Evolutionary conservation across 1,140 invertebrate species (phyloP).

Genomic region (Caenorhabditis inopinata): DNA sequence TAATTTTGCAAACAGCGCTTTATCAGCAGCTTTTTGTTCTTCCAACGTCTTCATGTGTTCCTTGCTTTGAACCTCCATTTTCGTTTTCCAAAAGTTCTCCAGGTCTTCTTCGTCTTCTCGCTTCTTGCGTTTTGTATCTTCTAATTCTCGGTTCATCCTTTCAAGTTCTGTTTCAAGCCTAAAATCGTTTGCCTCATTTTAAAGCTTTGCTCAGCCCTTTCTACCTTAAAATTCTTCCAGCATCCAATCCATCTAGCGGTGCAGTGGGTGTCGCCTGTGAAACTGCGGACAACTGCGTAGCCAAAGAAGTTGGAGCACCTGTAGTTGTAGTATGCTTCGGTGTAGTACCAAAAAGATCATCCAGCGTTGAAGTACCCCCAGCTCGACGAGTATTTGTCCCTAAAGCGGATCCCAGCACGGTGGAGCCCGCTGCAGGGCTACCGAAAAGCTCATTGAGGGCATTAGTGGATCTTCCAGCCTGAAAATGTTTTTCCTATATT

Average conservation of each 20-base stretch:
- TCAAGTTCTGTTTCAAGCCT: conserved; percentile 37
- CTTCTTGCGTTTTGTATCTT: conserved; percentile 34
- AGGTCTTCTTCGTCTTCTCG: conserved; percentile 39
- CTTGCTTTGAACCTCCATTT: not conserved
- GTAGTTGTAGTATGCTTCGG: not conserved
- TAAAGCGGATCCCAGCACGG: too few species aligned
- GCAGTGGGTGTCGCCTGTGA: too few species aligned
- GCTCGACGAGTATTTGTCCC: not conserved
- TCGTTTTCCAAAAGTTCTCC: conserved; percentile 25
- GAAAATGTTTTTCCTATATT: too few species aligned
- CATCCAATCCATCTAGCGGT: not conserved
- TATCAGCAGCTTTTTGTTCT: not conserved
- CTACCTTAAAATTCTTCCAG: not conserved
- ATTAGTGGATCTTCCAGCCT: not conserved
- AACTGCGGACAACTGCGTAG: too few species aligned
- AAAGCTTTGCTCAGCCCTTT: not conserved
- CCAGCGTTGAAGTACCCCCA: not conserved
- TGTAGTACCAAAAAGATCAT: not conserved
- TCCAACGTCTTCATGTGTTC: not conserved
- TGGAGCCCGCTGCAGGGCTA: too few species aligned
- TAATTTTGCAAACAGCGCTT: not conserved
- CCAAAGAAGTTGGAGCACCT: too few species aligned
- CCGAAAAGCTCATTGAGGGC: not conserved
- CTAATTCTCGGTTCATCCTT: conserved; percentile 30
- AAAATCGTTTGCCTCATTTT: not conserved